A percentile compares a stretch with the other conserved stretches of the same genome.
Conservation (phyloP, 1,140 invertebrate species). For the Drosophila punjabiensis region DNA sequence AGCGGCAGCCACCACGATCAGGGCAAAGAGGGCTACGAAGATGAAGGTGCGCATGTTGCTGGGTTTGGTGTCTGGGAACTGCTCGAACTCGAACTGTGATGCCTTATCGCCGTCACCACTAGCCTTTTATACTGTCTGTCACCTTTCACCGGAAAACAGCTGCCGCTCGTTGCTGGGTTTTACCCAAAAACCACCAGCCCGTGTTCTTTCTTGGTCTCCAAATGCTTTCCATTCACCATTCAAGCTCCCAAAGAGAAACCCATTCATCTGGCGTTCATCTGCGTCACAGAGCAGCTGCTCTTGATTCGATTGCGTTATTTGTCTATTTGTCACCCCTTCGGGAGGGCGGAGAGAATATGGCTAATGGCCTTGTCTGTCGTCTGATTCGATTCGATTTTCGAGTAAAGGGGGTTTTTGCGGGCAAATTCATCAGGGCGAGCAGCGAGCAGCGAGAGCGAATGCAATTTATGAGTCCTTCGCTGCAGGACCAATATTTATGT, state of each 20-base stretch:
- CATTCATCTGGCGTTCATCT: constrained; percentile 25
- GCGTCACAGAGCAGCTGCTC: constrained; percentile 47
- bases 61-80: constrained; percentile 1
- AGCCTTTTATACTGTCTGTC: constrained; percentile 42
- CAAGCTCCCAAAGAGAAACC: neutral
- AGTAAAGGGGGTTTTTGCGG: constrained; percentile 5
- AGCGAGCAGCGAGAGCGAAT: constrained; percentile 26
- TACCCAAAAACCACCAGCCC: constrained; percentile 1
- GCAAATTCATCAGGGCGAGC: constrained; percentile 29
- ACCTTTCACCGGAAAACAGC: neutral
- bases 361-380: constrained; percentile 40
- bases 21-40: constrained; percentile 31
- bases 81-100: constrained; percentile 28
- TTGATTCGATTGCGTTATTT: constrained; percentile 46
- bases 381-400: constrained; percentile 25
- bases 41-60: constrained; percentile 31
- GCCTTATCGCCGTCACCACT: neutral
- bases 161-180: constrained; percentile 7
- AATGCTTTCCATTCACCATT: constrained; percentile 12
- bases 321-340: constrained; percentile 37
- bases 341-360: constrained; percentile 3
- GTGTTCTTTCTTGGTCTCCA: constrained; percentile 19
- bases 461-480: constrained; percentile 45
- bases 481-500: constrained; percentile 35
- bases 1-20: constrained; percentile 40